Base-by-base conservation (phyloP, 1,140 invertebrate species). In the Holotrichia oblita region DNA sequence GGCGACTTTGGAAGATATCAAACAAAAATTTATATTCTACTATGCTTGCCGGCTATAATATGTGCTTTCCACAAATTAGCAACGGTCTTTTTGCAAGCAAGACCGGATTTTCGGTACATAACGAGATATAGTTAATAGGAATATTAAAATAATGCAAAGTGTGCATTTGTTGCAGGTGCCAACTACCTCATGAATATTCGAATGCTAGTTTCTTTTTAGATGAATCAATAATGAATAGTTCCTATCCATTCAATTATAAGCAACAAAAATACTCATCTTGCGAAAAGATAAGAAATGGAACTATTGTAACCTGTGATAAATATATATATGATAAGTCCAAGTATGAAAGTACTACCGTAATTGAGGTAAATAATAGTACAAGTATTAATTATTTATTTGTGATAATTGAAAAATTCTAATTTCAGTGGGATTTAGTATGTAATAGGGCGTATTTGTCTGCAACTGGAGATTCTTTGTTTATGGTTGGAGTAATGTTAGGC, bases 401-500 rank as follows among this genome's bases (percentile, higher is more conserved):
- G n/a, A n/a, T n/a, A n/a, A n/a, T n/a, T n/a, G n/a, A n/a, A n/a
- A n/a, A n/a, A 0, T 81, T 81, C 82, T 79, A 81, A 41, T 90
- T 89, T 77, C 84, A 95, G 93, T 97, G 93, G 90, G 84, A 94
- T 83, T 86, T 96, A 82, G 93, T 96, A 12, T 97, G 95, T 86
- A 90, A 91, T 22, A 88, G 87, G 69, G 88, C 89, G 22, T 94
- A 91, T 87, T 82, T 94, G 77, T 87, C 89, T 78, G 92, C 93
- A 9, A 91, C 90, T n/a, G 91, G 93, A 8, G 94, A 96, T 85
- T 91, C 94, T 0, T 83, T 95, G 55, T 95, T 95, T 85, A 96
- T 97, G 94, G 86, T 93, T 79, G 95, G n/a, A 95, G 93, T 95
- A 61, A 90, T 96, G 83, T 81, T 95, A 80, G 94, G 95, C 20